Percentiles rank a stretch among this genome's conserved stretches.
These are phyloP conservation scores for Malurus elegans DNA, from an alignment of 2,113 vertebrate species.

Conservation along the genomic window DNA sequence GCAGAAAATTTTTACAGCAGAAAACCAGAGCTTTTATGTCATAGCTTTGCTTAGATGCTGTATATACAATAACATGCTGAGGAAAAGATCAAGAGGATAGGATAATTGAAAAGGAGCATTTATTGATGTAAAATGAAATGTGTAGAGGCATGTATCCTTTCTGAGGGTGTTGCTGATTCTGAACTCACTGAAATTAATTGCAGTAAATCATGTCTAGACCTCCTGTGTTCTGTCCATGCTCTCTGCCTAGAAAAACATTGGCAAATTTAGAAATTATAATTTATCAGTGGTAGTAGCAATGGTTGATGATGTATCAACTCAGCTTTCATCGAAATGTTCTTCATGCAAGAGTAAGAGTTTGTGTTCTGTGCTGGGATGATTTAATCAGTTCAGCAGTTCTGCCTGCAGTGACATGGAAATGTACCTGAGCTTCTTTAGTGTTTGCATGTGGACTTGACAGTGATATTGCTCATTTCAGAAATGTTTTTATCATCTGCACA, in stretches of 20 bases:
- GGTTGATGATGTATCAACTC: neutral
- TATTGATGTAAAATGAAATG: neutral
- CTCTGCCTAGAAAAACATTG: neutral
- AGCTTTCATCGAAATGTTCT: neutral
- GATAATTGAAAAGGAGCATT: neutral
- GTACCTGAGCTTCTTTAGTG: neutral
- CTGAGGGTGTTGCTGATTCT: neutral
- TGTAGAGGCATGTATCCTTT: neutral
- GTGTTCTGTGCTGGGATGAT: neutral
- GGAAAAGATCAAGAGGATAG: neutral
- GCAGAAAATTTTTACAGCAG: neutral
- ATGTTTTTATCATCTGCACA: neutral
- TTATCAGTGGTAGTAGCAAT: neutral
- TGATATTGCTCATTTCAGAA: neutral
- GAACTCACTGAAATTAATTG: neutral
- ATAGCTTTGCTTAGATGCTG: neutral
- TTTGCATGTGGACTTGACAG: neutral
- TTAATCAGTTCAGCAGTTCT: neutral
- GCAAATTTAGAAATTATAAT: neutral
- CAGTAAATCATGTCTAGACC: neutral
- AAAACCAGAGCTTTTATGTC: neutral
- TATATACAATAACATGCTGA: neutral
- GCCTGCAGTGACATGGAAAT: neutral
- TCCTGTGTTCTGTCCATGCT: neutral
- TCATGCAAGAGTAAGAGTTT: neutral